Base-by-base conservation (phyloP, 2,888 invertebrate genomes). In the Metallyticus violacea region DNA sequence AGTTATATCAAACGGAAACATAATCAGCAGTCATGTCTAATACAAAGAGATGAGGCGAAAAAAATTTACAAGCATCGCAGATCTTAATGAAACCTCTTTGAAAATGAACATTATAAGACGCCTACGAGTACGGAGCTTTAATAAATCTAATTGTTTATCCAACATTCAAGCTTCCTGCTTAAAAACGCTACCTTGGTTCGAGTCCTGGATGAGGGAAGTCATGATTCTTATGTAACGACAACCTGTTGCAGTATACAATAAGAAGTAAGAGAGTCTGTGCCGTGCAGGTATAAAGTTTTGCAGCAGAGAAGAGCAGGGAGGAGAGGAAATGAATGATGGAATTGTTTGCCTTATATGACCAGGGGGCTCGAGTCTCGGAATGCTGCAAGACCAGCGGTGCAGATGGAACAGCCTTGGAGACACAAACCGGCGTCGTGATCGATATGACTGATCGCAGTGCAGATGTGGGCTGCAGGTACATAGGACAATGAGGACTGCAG, bases 251-350 rank as follows among this genome's bases (percentile, higher is more conserved):
- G 40, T 1, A 9, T 40, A 40, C 40, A 62, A 62, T 15, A 62
- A 62, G 15, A 15, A n/a, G n/a, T n/a, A n/a, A n/a, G n/a, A n/a
- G n/a, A 15, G 40, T 62, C 2, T 62, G 40, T 62, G 15, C 40
- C 2, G 15, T 62, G 40, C 40, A 62, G 40, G 40, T 62, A 62
- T 62, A 62, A n/a, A n/a, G n/a, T n/a, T n/a, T n/a, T n/a, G n/a
- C n/a, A n/a, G n/a, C n/a, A n/a, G n/a, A n/a, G 40, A 62, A 15
- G 40, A 62, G 40, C 7, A 40, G 1, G 15, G 40, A 40, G 40
- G 40, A 76, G 82, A 82, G 30, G 82, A 76, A 76, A 82, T 82
- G 82, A 82, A 82, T 76, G 82, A 82, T 82, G 62, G 76, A 76
- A 82, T 80, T 27, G 26, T 25, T 82, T 76, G 40, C 82, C 82